Evolutionary conservation across 64 coral and sea anemone genomes (phyloP), one percentile per base, ranked within the genome.

Genomic region (Hydrozoanthus tunicans): DNA sequence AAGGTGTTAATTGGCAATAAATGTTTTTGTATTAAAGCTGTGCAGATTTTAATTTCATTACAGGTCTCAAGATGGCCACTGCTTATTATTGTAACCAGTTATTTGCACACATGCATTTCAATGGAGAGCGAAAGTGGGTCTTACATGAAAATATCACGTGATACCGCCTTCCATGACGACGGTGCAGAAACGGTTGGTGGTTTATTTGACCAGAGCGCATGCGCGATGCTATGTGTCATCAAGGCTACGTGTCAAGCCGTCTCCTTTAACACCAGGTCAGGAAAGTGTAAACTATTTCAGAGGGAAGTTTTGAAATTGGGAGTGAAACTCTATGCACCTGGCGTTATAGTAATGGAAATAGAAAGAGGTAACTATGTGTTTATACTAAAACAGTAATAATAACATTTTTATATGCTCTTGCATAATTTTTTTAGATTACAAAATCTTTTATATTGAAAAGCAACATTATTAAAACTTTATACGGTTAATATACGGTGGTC

Each of bases 161-260:
- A 81, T 81, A 43, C 64, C 3, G 79, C 64, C 59, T 62, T 81
- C 15, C 12, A 32, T 9, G 10, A 81, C 25, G 54, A 43, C 60
- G 64, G 1, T 63, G 6, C 59, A 14, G 60, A 81, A n/a, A 62
- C 8, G 17, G 78, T 80, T 58, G 25, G 17, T 3, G 59, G 1
- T 2, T 25, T 13, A 2, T 65, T 58, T 0, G 25, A 51, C 17
- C 58, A 81, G 4, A 61, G 10, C 6, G 23, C 4, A 32, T 81
- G 79, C 13, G 25, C 79, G 0, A 27, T 81, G 25, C 52, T 59
- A 12, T 81, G 79, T 81, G 1, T 32, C 58, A 63, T 24, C 23
- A 51, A 81, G 5, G n/a, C 51, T 27, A 64, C 59, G 79, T 81
- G 79, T 24, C 26, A 25, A 63, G 79, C 79, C 27, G 79, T 59